These are phyloP conservation scores for Leptinotarsa tumamoca DNA, from an alignment of 2,888 invertebrate species.

Conservation along the genomic window DNA sequence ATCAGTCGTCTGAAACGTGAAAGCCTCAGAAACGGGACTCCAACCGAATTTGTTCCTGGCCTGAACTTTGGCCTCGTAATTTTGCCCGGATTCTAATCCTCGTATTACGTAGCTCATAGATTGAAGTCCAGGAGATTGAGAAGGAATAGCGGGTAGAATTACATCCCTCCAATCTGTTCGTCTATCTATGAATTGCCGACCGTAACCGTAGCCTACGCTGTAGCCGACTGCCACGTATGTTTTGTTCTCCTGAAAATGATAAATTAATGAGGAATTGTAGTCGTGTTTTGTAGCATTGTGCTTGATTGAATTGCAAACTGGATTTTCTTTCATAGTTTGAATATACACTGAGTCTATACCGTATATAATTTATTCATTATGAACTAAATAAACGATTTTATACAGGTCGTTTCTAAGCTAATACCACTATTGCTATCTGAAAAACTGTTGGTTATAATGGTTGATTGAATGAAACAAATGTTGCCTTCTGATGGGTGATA, in stretches of 20 bases:
- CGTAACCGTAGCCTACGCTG: slow-evolving; percentile 59
- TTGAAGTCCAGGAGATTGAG: slow-evolving; percentile 70
- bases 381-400: too few species aligned
- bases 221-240: slow-evolving; percentile 59
- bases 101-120: slow-evolving; percentile 76
- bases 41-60: slow-evolving; percentile 77
- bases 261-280: slow-evolving; percentile 11
- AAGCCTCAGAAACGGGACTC: slow-evolving; percentile 74
- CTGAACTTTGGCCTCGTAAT: slow-evolving; percentile 76
- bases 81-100: slow-evolving; percentile 74
- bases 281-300: not conserved
- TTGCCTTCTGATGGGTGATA: too few species aligned
- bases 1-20: slow-evolving; percentile 74
- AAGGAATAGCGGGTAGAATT: slow-evolving; percentile 68
- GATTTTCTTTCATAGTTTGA: too few species aligned
- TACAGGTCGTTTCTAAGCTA: too few species aligned
- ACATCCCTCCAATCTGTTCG: slow-evolving; percentile 72
- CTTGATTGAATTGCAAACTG: too few species aligned
- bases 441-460: too few species aligned
- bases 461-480: too few species aligned
- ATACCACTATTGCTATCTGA: too few species aligned
- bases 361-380: too few species aligned
- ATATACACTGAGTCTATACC: too few species aligned
- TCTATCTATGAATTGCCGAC: slow-evolving; percentile 62
- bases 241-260: slow-evolving; percentile 60